These are phyloP conservation scores for Novumbra hubbsi DNA, from an alignment of 2,797 vertebrate species.

Conservation along the genomic window DNA sequence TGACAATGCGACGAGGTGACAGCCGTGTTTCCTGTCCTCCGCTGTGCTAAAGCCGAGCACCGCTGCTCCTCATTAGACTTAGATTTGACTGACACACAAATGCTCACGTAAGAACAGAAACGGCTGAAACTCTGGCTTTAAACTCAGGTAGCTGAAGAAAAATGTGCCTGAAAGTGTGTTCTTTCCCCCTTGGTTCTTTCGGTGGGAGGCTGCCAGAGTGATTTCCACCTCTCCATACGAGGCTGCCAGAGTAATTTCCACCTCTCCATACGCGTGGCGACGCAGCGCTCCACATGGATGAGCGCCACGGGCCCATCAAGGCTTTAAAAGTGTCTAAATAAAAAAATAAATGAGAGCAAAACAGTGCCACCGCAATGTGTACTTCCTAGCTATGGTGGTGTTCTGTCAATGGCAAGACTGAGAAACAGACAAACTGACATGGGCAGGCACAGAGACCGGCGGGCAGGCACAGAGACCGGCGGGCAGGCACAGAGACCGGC, in stretches of 20 bases:
- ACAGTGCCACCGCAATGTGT: neutral
- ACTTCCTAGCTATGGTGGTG: neutral
- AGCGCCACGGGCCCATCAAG: conserved; percentile 16
- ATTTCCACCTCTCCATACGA: conserved; percentile 53
- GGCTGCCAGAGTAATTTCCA: conserved; percentile 57
- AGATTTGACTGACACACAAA: conserved; percentile 17
- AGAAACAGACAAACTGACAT: conserved; percentile 23
- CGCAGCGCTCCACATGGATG: conserved; percentile 36
- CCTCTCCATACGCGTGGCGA: conserved; percentile 45
- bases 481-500: no score
- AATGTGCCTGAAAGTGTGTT: conserved; percentile 42
- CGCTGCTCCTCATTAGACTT: conserved; percentile 64
- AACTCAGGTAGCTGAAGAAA: conserved; percentile 25
- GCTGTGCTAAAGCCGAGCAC: conserved; percentile 50
- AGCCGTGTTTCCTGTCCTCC: conserved; percentile 41
- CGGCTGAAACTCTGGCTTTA: conserved; percentile 26
- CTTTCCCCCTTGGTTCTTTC: conserved; percentile 9
- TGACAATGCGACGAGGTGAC: conserved; percentile 66
- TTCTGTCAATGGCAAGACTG: conserved; percentile 5
- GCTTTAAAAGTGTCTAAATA: no score
- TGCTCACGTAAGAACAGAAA: conserved; percentile 25
- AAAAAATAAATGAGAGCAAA: neutral
- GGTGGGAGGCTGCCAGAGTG: conserved; percentile 56
- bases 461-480: no score
- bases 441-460: neutral